Conservation (phyloP, 2,888 invertebrate genomes). For the Petrolisthes manimaculis region DNA sequence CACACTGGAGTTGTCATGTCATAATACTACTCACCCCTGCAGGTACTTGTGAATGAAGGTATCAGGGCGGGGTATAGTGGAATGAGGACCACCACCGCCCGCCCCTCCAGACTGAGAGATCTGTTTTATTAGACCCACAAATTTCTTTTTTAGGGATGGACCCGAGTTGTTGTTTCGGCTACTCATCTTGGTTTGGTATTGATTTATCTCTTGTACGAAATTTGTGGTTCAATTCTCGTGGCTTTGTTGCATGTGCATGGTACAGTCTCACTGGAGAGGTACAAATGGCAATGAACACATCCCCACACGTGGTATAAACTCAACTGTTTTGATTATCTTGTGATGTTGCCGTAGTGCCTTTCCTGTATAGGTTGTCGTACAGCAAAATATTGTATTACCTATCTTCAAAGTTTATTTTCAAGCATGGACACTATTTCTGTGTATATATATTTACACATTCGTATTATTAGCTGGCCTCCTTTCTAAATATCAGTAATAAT, state of each 20-base stretch:
- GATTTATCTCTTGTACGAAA: not conserved
- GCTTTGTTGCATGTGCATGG: constrained; percentile 8
- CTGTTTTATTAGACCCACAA: constrained; percentile 63
- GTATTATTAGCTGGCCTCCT: too few relatives aligned
- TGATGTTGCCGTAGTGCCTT: constrained; percentile 39
- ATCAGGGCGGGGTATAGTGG: constrained; percentile 54
- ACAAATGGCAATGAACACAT: not conserved
- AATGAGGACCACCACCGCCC: constrained; percentile 25
- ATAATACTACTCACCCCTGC: constrained; percentile 57
- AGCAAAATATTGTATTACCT: not conserved
- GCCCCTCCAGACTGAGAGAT: constrained; percentile 57
- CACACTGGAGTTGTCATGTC: not conserved
- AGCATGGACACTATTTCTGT: too few relatives aligned
- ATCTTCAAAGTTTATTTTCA: not conserved
- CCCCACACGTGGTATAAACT: constrained; percentile 19
- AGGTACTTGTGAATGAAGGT: constrained; percentile 66
- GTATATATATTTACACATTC: too few relatives aligned
- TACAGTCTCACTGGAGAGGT: not conserved
- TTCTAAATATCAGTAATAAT: too few relatives aligned
- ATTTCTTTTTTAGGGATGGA: constrained; percentile 64
- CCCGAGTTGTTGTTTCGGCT: constrained; percentile 43
- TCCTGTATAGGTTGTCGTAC: constrained; percentile 39
- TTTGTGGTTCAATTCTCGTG: not conserved
- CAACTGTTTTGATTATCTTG: constrained; percentile 57
- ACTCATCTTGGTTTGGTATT: constrained; percentile 38